Evolutionary conservation across 2,113 vertebrate genomes (phyloP), one percentile per base, ranked within the genome.

Genomic region (Bubo blakistoni): DNA sequence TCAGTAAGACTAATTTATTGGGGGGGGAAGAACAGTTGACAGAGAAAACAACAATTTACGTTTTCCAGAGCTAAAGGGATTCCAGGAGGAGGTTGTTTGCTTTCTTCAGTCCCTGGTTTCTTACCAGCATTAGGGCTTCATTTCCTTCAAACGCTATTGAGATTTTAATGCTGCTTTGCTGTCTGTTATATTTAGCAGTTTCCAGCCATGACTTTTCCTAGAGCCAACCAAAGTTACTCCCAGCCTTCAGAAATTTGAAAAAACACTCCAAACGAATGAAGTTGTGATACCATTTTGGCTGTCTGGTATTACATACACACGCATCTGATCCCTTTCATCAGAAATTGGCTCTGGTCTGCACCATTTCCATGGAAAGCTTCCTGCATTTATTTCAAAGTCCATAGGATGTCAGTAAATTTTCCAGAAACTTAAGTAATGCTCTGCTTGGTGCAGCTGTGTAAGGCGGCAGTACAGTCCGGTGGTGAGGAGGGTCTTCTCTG

Each of bases 41-140:
- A 42, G 76, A 62, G 70, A 58, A 95, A 88, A 85, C 49, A 70
- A 17, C 78, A 73, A 70, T 92, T 65, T 85, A 34, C 10, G 6
- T 77, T 77, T 90, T 86, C 26, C 62, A 80, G 67, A 91, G 69
- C 17, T 47, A 76, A 81, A 87, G 58, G 65, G 58, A 80, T 92
- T 90, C 54, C 27, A 77, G 73, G 77, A 94, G 55, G 55, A 66
- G 38, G 19, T 15, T 47, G 74, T 86, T 92, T 91, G 54, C 66
- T 82, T 96, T 84, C 40, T 81, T 81, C 40, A 69, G 32, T 63
- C n/a, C 25, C 62, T 91, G 49, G 9, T 91, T 93, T 88, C 87
- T 81, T 70, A 83, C 49, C 44, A 74, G 46, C 47, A 13, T 81
- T 54, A 86, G 15, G 14, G 15, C 74, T 86, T 88, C 47, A 49